These are phyloP conservation scores for Wiebesia pumilae DNA, from an alignment of 1,140 invertebrate species.

Conservation along the genomic window DNA sequence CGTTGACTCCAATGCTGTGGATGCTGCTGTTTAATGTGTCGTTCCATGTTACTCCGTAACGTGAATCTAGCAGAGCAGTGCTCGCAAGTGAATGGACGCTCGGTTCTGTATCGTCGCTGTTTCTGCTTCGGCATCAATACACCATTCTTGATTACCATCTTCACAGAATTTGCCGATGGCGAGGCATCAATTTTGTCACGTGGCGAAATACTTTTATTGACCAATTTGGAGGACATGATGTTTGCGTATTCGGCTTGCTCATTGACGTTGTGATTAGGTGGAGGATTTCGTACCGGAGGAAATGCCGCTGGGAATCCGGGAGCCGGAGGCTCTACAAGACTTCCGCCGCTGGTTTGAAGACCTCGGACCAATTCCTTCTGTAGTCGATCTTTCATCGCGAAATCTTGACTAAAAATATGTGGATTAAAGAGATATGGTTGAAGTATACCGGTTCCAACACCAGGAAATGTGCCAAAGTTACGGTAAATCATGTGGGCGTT, in stretches of 20 bases:
- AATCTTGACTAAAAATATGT: slow-evolving; percentile 77
- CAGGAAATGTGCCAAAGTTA: slow-evolving; percentile 73
- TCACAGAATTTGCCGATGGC: slow-evolving; percentile 79
- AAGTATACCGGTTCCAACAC: slow-evolving; percentile 67
- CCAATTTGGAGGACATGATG: slow-evolving; percentile 1
- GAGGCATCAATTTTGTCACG: slow-evolving; percentile 16
- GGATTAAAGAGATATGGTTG: slow-evolving; percentile 76
- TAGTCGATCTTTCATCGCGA: slow-evolving; percentile 79
- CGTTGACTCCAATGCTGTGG: slow-evolving; percentile 90
- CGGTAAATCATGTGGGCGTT: slow-evolving; percentile 74
- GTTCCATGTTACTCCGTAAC: slow-evolving; percentile 92
- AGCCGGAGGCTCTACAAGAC: slow-evolving; percentile 77
- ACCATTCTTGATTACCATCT: slow-evolving; percentile 93
- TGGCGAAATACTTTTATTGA: slow-evolving; percentile 23
- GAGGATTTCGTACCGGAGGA: slow-evolving; percentile 56
- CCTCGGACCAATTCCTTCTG: slow-evolving; percentile 81
- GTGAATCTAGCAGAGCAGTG: slow-evolving; percentile 93
- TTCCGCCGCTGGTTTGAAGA: slow-evolving; percentile 80
- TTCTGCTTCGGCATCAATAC: slow-evolving; percentile 93
- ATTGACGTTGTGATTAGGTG: slow-evolving; percentile 21
- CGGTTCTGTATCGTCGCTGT: slow-evolving; percentile 91
- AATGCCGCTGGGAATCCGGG: slow-evolving; percentile 58
- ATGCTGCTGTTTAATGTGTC: slow-evolving; percentile 95
- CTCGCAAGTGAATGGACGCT: slow-evolving; percentile 91
- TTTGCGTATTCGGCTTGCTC: slow-evolving; percentile 57